phyloP scores from a whole-genome alignment of 2,113 vertebrate genomes.

The Syngnathoides biaculeatus region DNA sequence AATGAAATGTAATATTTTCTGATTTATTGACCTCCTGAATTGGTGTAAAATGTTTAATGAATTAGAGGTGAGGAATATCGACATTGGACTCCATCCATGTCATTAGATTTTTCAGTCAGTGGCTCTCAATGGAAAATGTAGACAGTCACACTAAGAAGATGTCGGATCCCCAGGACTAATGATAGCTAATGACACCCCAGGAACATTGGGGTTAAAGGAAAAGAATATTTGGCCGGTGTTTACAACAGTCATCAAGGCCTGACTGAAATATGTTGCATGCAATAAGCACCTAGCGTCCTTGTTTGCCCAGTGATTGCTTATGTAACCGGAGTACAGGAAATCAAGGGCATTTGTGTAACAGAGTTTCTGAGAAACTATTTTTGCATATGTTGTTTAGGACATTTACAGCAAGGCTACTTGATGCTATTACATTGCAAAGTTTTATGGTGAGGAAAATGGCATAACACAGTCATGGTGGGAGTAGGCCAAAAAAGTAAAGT shows the following conservation, averaged over 20 bases:
- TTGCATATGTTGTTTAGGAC: neutral
- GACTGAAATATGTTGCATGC: conserved; percentile 30
- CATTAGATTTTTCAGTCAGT: neutral
- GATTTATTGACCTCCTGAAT: too few species aligned
- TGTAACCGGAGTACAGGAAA: conserved; percentile 28
- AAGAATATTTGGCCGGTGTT: conserved; percentile 18
- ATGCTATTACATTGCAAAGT: neutral
- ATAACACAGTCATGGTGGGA: neutral
- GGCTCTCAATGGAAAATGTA: neutral
- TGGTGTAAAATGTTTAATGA: too few species aligned
- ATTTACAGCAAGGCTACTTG: neutral
- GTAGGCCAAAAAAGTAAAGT: too few species aligned
- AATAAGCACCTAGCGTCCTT: conserved; percentile 19
- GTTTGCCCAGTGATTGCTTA: conserved; percentile 20
- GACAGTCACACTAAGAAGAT: neutral
- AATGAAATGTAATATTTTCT: too few species aligned
- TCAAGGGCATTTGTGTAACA: conserved; percentile 15
- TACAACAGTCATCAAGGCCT: conserved; percentile 15
- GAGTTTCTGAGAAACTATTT: conserved; percentile 10
- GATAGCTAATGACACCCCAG: neutral
- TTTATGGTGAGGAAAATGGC: neutral
- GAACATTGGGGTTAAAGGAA: conserved; percentile 3
- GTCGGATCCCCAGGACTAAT: neutral
- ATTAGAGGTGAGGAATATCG: too few species aligned
- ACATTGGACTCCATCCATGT: too few species aligned